Evolutionary conservation across 2,888 invertebrate species (phyloP).

Genomic region (Agonopterix alstromeriana): DNA sequence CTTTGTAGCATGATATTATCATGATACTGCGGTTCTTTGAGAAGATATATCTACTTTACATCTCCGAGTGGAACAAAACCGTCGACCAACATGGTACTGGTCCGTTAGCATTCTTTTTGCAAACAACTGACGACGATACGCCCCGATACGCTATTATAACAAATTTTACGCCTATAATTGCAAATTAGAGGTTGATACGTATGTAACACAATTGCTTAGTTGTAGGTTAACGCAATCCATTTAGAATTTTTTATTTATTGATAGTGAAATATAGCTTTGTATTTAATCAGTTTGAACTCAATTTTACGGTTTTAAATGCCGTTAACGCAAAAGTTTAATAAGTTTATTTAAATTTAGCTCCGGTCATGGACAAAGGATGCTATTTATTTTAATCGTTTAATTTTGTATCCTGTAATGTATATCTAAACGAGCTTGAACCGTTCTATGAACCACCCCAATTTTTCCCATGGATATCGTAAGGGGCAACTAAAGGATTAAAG

Average conservation of each 20-base stretch:
- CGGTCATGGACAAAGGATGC: no score
- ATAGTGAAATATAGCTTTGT: no score
- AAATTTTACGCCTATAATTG: conserved; percentile 58
- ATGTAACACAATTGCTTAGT: conserved; percentile 27
- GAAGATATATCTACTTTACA: conserved; percentile 29
- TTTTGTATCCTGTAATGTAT: no score
- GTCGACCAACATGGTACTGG: conserved; percentile 40
- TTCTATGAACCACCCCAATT: no score
- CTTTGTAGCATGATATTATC: conserved; percentile 12
- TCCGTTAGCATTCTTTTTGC: conserved; percentile 65
- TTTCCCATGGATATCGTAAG: no score
- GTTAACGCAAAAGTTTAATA: no score
- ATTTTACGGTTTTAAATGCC: no score
- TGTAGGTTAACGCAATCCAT: conserved; percentile 25
- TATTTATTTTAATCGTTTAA: no score
- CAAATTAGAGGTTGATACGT: conserved; percentile 43
- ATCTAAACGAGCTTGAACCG: no score
- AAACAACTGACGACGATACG: conserved; percentile 37
- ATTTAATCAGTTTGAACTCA: no score
- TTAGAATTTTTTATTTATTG: background rate
- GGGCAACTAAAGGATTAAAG: no score
- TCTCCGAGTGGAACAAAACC: conserved; percentile 19
- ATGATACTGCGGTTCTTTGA: conserved; percentile 29
- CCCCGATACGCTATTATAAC: conserved; percentile 42
- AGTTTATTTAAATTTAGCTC: no score